Conservation (phyloP, 2,888 invertebrate genomes). For the Phaedon cochleariae region DNA sequence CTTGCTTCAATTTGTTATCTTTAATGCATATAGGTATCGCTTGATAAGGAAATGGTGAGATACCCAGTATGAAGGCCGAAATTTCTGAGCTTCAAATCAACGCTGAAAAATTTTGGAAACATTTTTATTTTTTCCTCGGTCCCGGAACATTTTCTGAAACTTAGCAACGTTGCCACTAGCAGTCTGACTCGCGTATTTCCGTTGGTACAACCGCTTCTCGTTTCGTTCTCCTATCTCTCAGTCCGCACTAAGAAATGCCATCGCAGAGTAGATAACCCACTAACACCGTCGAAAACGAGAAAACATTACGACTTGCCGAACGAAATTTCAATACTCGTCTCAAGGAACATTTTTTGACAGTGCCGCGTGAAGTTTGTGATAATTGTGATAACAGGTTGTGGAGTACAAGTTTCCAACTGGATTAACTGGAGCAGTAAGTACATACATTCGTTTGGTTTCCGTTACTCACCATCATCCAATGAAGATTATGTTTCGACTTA, state of each 20-base stretch:
- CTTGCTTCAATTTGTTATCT: no score
- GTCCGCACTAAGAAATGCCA: slow-evolving; percentile 19
- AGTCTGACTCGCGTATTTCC: slow-evolving; percentile 30
- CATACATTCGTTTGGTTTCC: not conserved
- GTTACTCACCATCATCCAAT: not conserved
- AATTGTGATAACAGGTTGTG: slow-evolving; percentile 4
- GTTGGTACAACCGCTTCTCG: slow-evolving; percentile 18
- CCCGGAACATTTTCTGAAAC: not conserved
- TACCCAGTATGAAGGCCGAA: no score
- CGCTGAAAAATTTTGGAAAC: no score
- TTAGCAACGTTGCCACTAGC: slow-evolving; percentile 19
- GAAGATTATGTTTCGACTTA: no score
- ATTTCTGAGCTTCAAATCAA: no score
- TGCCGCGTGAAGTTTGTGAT: slow-evolving; percentile 5
- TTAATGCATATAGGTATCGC: no score
- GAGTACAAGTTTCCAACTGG: slow-evolving; percentile 23
- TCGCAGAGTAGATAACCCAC: slow-evolving; percentile 4
- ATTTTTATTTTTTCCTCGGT: no score
- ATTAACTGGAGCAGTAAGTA: slow-evolving; percentile 34
- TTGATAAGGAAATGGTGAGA: no score
- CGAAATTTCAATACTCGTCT: not conserved
- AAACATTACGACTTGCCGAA: not conserved
- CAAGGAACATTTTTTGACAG: not conserved
- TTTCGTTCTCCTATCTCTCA: slow-evolving; percentile 18
- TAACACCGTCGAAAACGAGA: not conserved